Conservation (phyloP, 2,113 vertebrate genomes). For the Raphicerus campestris region DNA sequence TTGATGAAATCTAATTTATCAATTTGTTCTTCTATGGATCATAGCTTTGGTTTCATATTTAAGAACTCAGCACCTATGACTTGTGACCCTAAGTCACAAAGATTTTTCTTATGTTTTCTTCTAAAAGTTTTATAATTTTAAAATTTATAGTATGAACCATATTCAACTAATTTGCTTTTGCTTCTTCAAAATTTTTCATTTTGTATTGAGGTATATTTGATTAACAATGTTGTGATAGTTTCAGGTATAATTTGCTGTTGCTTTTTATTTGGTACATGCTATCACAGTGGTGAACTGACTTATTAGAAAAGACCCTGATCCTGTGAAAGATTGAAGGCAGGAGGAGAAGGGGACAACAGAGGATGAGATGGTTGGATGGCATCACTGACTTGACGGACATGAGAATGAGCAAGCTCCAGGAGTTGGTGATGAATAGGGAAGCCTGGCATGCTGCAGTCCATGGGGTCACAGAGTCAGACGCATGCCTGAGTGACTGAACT, state of each 20-base stretch:
- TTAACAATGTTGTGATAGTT: neutral
- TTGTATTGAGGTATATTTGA: neutral
- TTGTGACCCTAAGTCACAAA: neutral
- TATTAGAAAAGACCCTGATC: neutral
- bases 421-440: neutral
- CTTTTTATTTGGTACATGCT: neutral
- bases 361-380: neutral
- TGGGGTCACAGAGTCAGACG: neutral
- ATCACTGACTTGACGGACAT: neutral
- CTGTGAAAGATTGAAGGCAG: neutral
- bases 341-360: neutral
- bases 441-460: neutral
- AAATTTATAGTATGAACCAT: neutral
- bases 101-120: neutral
- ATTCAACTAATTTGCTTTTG: neutral
- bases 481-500: neutral
- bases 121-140: neutral
- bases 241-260: neutral
- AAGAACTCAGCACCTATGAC: neutral
- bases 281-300: neutral
- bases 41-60: neutral
- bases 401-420: neutral
- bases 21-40: neutral
- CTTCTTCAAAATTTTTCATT: neutral
- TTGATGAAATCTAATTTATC: neutral